These are phyloP conservation scores for Herminia tarsipennalis DNA, from an alignment of 2,888 invertebrate genomes.

Conservation along the genomic window DNA sequence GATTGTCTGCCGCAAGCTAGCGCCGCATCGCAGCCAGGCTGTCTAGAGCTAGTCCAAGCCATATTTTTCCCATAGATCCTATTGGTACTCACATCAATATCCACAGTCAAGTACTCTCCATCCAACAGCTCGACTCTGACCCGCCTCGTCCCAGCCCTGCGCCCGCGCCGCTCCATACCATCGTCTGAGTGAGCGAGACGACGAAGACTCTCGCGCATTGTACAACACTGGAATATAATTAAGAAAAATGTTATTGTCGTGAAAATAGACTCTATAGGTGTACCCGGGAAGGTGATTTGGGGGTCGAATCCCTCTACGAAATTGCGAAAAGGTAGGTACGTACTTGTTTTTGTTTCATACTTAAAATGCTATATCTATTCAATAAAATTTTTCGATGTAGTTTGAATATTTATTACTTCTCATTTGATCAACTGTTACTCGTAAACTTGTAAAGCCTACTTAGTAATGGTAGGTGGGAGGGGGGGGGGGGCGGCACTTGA, in stretches of 20 bases:
- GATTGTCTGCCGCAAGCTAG: too few species aligned
- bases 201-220: constrained; percentile 78
- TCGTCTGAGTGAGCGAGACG: constrained; percentile 75
- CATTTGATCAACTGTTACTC: too few species aligned
- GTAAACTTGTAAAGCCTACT: too few species aligned
- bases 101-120: constrained; percentile 92
- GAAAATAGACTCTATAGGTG: background rate
- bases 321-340: too few species aligned
- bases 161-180: constrained; percentile 53
- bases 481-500: too few species aligned
- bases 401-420: too few species aligned
- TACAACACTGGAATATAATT: constrained; percentile 37
- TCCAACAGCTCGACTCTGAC: constrained; percentile 93
- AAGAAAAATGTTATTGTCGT: background rate
- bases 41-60: background rate
- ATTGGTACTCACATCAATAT: constrained; percentile 86
- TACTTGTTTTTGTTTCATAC: too few species aligned
- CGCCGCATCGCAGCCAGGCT: too few species aligned
- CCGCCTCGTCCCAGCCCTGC: constrained; percentile 68
- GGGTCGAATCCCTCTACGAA: too few species aligned
- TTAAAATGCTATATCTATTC: background rate
- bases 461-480: too few species aligned
- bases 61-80: too few species aligned
- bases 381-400: background rate
- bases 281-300: background rate